These are phyloP conservation scores for Drosophila subsilvestris DNA, from an alignment of 2,888 invertebrate genomes.

Conservation along the genomic window DNA sequence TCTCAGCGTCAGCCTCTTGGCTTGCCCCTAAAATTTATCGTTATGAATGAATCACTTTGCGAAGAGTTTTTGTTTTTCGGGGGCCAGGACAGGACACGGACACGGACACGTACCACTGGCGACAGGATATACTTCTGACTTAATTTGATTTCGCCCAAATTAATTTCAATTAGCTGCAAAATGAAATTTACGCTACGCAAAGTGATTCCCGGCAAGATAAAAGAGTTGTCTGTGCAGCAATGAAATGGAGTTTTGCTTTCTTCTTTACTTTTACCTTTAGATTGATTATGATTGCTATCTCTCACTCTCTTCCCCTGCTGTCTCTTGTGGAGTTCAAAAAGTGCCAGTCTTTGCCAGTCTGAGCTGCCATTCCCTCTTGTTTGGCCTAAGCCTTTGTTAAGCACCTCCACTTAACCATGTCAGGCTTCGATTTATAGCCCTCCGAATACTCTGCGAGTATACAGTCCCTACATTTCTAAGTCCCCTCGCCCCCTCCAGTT, in stretches of 20 bases:
- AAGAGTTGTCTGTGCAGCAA: slow-evolving; percentile 20
- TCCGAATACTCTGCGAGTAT: slow-evolving; percentile 8
- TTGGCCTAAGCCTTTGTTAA: slow-evolving; percentile 60
- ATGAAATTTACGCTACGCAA: slow-evolving; percentile 65
- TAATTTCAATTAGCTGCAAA: slow-evolving; percentile 77
- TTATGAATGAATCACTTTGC: slow-evolving; percentile 76
- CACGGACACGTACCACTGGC: slow-evolving; percentile 58
- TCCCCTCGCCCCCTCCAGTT: slow-evolving; percentile 21
- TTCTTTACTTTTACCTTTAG: slow-evolving; percentile 7
- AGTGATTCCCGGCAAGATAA: slow-evolving; percentile 43
- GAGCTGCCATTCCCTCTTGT: not conserved
- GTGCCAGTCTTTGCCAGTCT: not conserved
- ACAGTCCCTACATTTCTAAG: slow-evolving; percentile 1
- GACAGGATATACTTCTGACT: slow-evolving; percentile 74
- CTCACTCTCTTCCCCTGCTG: not conserved
- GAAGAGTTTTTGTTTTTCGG: slow-evolving; percentile 42
- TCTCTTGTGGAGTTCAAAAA: not conserved
- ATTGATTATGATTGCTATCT: slow-evolving; percentile 37
- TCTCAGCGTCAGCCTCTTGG: slow-evolving; percentile 53
- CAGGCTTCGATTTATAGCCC: slow-evolving; percentile 68
- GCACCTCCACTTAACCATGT: slow-evolving; percentile 72
- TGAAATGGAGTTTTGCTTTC: slow-evolving; percentile 14
- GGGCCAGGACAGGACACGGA: not conserved
- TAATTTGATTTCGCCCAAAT: slow-evolving; percentile 78
- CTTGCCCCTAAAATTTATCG: slow-evolving; percentile 67